phyloP scores from a whole-genome alignment of 2,888 invertebrate species.

The Minunthozetes semirufus region DNA sequence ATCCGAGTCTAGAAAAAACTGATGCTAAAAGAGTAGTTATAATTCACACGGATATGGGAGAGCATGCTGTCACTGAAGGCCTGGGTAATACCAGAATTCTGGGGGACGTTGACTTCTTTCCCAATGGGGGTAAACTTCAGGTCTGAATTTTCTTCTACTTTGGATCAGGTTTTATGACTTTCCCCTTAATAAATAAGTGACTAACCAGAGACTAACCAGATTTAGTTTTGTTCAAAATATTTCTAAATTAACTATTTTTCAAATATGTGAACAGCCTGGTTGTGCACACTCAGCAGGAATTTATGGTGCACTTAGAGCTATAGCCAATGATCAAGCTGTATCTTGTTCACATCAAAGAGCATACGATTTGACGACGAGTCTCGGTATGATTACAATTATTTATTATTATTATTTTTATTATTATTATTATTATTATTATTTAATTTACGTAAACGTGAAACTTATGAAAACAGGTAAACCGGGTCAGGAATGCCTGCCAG shows the following conservation, averaged over 20 bases:
- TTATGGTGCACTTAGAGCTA: not conserved
- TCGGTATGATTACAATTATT: not conserved
- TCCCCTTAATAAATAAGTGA: too few relatives aligned
- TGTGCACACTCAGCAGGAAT: not conserved
- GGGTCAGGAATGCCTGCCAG: not conserved
- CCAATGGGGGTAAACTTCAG: constrained; percentile 3
- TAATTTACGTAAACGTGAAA: not conserved
- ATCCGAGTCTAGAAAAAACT: not conserved
- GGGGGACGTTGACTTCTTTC: constrained; percentile 2
- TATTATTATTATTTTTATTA: not conserved
- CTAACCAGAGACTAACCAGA: too few relatives aligned
- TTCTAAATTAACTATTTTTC: too few relatives aligned
- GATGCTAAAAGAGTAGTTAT: not conserved
- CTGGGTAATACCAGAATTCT: not conserved
- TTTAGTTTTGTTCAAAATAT: not conserved
- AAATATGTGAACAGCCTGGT: not conserved
- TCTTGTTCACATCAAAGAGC: not conserved
- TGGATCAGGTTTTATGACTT: not conserved
- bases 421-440: not conserved
- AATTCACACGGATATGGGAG: not conserved
- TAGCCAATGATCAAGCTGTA: not conserved
- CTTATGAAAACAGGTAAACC: too few relatives aligned
- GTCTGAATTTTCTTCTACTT: too few relatives aligned
- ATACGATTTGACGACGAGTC: not conserved
- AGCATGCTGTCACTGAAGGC: not conserved